Evolutionary conservation across 2,797 vertebrate species (phyloP), one percentile per base, ranked within the genome.

Genomic region (Euphonia xanthogaster): DNA sequence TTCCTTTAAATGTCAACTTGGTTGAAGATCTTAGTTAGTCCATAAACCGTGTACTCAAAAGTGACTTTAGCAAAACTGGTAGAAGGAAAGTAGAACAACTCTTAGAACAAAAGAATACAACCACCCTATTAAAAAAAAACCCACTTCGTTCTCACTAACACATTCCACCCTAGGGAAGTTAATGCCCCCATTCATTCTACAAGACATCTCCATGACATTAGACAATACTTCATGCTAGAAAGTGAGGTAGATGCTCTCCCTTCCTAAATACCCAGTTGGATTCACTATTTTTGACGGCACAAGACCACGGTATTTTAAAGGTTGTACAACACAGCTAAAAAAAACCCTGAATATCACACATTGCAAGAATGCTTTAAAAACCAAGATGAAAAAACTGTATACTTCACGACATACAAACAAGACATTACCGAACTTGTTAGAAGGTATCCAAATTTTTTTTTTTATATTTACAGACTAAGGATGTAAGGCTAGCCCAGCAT

Each of bases 91-190:
- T 12, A 55, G n/a, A 74, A 13, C 76, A 65, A 57, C 20, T 68
- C 33, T 74, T 33, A 71, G 10, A 76, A 65, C 0, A 2, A 54
- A 80, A 47, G 6, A 62, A 61, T 22, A 60, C 9, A 78, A 63
- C 39, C 19, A 51, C 6, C 23, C 5, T 39, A 54, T 10, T 23
- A 37, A 48, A 48, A 28, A 14, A 1, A 0, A 0, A 0, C 1
- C 0, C 20, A 35, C 16, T 58, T 67, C 24, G 9, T 14, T 81
- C 23, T 62, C 72, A 51, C 13, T 31, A 72, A 71, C 3, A 47
- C 3, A 8, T 57, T 27, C 10, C 23, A 78, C 11, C 9, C 24
- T 55, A 82, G 55, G 65, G 33, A 90, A 85, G 7, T 28, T 28
- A 73, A 79, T 31, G 33, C 4, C 77, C 60, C 8, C 18, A 28